Conservation (phyloP, 2,113 vertebrate species). For the Engystomops pustulosus region DNA sequence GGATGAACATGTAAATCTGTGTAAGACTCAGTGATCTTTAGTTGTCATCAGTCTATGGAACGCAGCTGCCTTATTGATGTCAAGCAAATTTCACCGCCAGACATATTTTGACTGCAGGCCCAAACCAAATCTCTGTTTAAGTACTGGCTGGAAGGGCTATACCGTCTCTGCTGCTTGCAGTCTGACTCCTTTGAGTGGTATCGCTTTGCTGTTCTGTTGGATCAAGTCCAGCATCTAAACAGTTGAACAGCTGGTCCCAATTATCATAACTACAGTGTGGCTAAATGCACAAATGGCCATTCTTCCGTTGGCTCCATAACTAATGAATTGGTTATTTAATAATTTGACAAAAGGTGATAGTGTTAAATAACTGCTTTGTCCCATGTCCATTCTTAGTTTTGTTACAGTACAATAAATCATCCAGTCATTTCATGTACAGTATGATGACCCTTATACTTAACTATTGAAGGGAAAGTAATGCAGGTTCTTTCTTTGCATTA, state of each 20-base stretch:
- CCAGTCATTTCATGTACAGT: neutral
- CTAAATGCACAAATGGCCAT: conserved; percentile 66
- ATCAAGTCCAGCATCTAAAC: conserved; percentile 65
- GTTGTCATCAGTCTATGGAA: neutral
- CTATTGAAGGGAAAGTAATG: neutral
- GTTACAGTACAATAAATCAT: neutral
- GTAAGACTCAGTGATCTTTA: neutral
- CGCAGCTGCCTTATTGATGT: conserved; percentile 47
- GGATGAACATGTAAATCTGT: too few relatives aligned
- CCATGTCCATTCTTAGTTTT: conserved; percentile 14
- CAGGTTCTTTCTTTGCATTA: neutral
- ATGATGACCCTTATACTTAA: too few relatives aligned
- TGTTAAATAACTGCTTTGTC: conserved; percentile 45
- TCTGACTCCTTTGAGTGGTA: conserved; percentile 43
- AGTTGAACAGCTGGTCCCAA: conserved; percentile 72
- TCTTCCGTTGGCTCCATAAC: conserved; percentile 67
- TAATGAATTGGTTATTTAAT: conserved; percentile 67
- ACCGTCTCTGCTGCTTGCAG: conserved; percentile 30
- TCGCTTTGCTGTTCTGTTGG: conserved; percentile 48
- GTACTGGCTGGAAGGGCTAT: conserved; percentile 32
- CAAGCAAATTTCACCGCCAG: conserved; percentile 34
- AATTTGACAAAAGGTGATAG: conserved; percentile 60
- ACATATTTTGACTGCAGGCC: conserved; percentile 46
- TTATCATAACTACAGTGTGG: conserved; percentile 70
- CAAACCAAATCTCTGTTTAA: conserved; percentile 42